Base-by-base conservation (phyloP, 2,888 invertebrate species). In the Melanargia galathea region DNA sequence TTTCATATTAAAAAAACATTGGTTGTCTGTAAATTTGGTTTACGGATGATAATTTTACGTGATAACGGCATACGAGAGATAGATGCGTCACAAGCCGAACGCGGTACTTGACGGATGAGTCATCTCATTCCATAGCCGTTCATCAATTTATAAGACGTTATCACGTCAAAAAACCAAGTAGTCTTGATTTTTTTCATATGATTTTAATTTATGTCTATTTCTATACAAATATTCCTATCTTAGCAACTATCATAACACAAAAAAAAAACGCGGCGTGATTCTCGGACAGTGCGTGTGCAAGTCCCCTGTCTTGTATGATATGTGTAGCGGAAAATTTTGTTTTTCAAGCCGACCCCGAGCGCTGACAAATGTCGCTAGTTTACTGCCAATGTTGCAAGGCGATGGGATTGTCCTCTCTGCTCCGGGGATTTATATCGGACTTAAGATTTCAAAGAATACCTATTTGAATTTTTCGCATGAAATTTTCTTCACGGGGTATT, bases 291-390 rank as follows among this genome's bases (percentile, higher is more conserved):
- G 87, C 78, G 87, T 83, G 38, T 16, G 67, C 7, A 63, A 60
- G 68, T 73, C 81, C 83, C 82, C 76, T 77, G 81, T 81, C 81
- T 78, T 78, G 86, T 88, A 86, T 88, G 90, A 89, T 88, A 87
- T 87, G 87, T 90, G 90, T 87, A 83, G 90, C 89, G 89, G 86
- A 86, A 90, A 90, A 90, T 90, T 87, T 86, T 90, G 90, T 90
- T 90, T 89, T 89, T 88, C 84, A 85, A 83, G 80, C 63, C 64
- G 68, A 65, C 51, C 79, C 81, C 80, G 78, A 77, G 71, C 81
- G 82, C 83, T 86, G 90, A 90, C 90, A 88, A 89, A 89, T 89
- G 84, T 75, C 75, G 76, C 78, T 76, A 84, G 79, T 87, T 81
- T 85, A 82, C 84, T 83, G 65, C 63, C 40, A 60, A 56, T 51